These are phyloP conservation scores for Archaeoteleia sp. DNA, from an alignment of 2,888 invertebrate species.

Conservation along the genomic window DNA sequence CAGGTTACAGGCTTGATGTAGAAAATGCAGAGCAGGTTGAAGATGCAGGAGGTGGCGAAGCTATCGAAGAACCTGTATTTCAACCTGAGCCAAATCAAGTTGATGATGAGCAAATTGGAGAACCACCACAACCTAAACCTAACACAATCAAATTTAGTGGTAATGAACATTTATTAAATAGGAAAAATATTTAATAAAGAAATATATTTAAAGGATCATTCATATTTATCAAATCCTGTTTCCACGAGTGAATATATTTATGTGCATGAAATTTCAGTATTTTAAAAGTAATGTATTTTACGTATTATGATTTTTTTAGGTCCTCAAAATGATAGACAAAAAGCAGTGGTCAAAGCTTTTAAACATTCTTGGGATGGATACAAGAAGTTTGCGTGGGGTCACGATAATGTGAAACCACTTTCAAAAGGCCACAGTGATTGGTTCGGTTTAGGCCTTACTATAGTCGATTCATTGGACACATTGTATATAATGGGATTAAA, in stretches of 20 bases:
- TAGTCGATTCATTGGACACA: conserved; percentile 96
- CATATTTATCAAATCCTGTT: too few species aligned
- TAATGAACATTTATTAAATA: conserved; percentile 61
- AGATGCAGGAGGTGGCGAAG: conserved; percentile 71
- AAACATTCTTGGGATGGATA: conserved; percentile 97
- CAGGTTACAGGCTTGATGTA: conserved; percentile 66
- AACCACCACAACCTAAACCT: conserved; percentile 69
- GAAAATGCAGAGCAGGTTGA: conserved; percentile 68
- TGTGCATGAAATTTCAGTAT: too few species aligned
- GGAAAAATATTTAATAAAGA: too few species aligned
- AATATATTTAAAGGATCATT: too few species aligned
- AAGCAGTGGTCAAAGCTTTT: conserved; percentile 91
- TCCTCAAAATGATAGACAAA: conserved; percentile 87
- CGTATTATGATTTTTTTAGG: too few species aligned
- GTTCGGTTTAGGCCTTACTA: conserved; percentile 97
- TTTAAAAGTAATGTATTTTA: too few species aligned
- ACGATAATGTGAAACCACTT: conserved; percentile 95
- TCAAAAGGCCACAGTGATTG: conserved; percentile 90
- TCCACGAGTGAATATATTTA: too few species aligned
- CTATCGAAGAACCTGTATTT: conserved; percentile 75
- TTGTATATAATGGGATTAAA: conserved; percentile 96
- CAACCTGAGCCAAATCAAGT: conserved; percentile 70
- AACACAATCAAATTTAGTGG: conserved; percentile 67
- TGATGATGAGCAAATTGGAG: conserved; percentile 71
- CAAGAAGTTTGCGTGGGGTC: conserved; percentile 96